Evolutionary conservation across 2,113 vertebrate genomes (phyloP), one percentile per base, ranked within the genome.

Genomic region (Atlantisia rogersi): DNA sequence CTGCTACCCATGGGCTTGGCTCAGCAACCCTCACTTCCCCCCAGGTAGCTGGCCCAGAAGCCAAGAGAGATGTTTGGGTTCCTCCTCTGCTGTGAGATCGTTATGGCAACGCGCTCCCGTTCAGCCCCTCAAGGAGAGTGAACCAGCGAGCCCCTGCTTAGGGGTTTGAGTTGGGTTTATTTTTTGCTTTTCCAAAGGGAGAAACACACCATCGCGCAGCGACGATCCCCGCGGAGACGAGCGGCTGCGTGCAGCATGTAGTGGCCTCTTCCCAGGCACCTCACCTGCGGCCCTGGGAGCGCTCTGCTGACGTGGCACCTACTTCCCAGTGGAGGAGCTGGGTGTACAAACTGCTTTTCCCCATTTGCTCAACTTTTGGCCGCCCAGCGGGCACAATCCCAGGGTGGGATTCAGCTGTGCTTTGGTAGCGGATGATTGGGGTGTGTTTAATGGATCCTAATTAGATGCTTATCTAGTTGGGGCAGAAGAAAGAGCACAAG

Each of bases 321-420:
- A 4, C 39, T 82, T 84, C 60, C 35, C 60, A 68, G 0, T 0
- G 1, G 31, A 88, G 29, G 9, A 52, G 44, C 1, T 9, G 11
- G 28, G 60, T 21, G 11, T 40, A 71, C 26, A 58, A 88, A 73
- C 22, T 0, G 0, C 6, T 87, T 50, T 69, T 37, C 24, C 16
- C 20, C 26, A 15, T n/a, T 84, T 76, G 28, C 46, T 71, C 19
- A 48, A 31, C 55, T 40, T 87, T 59, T 67, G 59, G n/a, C 19
- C n/a, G n/a, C n/a, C 44, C 2, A 0, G 3, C 3, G 48, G 53
- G 59, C 28, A 32, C 0, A 1, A 44, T 53, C 50, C 42, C 4
- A 4, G 65, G 68, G 42, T 63, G 46, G 39, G 69, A 84, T 84
- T 53, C 81, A 83, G 76, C 40, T 86, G 15, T 67, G 39, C 37